phyloP scores from a whole-genome alignment of 2,113 vertebrate species.

The Taurulus bubalis region DNA sequence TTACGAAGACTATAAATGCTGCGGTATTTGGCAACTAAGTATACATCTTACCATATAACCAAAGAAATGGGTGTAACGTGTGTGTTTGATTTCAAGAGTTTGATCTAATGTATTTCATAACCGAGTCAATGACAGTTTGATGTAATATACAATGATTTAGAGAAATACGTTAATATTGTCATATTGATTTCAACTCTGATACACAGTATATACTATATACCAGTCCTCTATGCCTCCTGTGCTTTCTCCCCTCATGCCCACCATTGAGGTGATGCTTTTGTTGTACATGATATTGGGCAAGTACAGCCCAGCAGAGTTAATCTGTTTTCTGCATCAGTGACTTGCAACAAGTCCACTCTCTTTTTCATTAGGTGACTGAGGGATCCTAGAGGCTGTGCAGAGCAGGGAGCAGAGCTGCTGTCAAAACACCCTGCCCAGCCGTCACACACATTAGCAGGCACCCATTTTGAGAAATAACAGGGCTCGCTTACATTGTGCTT shows the following conservation, averaged over 20 bases:
- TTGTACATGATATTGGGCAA: slow-evolving; percentile 68
- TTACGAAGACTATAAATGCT: neutral
- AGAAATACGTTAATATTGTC: neutral
- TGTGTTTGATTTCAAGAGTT: neutral
- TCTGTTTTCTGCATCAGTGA: slow-evolving; percentile 84
- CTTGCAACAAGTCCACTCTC: slow-evolving; percentile 83
- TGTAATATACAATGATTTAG: neutral
- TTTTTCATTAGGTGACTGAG: slow-evolving; percentile 82
- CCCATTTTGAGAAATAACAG: slow-evolving; percentile 49
- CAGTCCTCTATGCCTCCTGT: neutral
- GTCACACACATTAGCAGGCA: slow-evolving; percentile 50
- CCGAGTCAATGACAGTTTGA: neutral
- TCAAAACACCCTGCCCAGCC: slow-evolving; percentile 59
- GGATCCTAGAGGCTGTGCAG: slow-evolving; percentile 70
- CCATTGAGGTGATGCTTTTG: slow-evolving; percentile 61
- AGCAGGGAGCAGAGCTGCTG: slow-evolving; percentile 65
- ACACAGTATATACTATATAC: neutral
- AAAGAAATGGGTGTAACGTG: neutral
- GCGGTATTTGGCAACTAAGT: neutral
- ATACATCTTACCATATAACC: neutral
- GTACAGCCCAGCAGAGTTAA: slow-evolving; percentile 77
- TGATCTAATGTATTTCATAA: neutral
- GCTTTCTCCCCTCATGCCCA: slow-evolving; percentile 39
- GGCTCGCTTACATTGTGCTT: slow-evolving; percentile 41
- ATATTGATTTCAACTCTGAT: neutral